phyloP scores from a whole-genome alignment of 2,797 vertebrate species.

The Corythornis leucogaster region DNA sequence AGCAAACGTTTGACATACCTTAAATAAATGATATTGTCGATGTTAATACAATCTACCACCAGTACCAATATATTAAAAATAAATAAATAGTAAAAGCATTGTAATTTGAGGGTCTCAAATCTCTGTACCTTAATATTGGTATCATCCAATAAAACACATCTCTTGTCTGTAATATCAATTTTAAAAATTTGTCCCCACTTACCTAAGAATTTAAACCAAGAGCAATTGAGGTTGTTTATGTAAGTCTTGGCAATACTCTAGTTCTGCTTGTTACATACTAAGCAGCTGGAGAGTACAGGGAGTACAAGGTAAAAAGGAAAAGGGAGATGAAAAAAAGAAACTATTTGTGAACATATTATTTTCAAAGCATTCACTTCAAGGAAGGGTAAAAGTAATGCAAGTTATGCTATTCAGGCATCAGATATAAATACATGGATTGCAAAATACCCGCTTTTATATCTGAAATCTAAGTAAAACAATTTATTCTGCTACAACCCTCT shows the following conservation, averaged over 20 bases:
- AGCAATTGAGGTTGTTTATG: conserved; percentile 3
- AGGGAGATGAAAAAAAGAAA: background rate
- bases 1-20: background rate
- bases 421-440: conserved; percentile 12
- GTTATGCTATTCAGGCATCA: conserved; percentile 6
- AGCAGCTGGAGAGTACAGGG: background rate
- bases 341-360: background rate
- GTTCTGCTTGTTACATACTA: background rate
- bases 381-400: background rate
- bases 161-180: conserved; percentile 7
- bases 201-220: conserved; percentile 53
- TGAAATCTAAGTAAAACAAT: conserved; percentile 23
- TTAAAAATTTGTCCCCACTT: conserved; percentile 23
- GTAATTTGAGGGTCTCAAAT: conserved; percentile 13
- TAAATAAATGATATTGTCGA: conserved; percentile 6
- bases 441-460: conserved; percentile 2
- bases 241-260: background rate
- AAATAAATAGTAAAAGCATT: conserved; percentile 64
- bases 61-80: background rate
- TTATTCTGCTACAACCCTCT: conserved; percentile 7
- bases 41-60: conserved; percentile 4
- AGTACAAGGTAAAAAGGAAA: background rate
- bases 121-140: background rate
- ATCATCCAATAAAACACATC: conserved; percentile 11
- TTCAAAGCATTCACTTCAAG: conserved; percentile 20